phyloP scores from a whole-genome alignment of 2,888 invertebrate genomes.

The Pasiphila rectangulata region DNA sequence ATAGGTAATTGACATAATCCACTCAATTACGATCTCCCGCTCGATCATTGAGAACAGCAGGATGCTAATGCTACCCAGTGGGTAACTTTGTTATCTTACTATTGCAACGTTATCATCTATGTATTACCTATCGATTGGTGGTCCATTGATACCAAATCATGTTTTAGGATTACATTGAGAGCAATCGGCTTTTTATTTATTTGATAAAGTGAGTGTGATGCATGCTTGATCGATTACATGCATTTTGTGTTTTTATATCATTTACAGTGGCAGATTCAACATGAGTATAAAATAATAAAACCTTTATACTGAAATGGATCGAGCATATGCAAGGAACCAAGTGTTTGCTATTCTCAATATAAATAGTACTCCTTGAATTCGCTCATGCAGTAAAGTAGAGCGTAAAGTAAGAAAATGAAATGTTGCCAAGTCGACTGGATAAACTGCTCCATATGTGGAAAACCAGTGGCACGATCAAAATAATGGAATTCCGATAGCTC shows the following conservation, averaged over 20 bases:
- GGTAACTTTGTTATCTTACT: constrained; percentile 1
- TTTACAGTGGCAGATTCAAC: no score
- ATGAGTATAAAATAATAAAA: no score
- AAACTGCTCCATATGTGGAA: constrained; percentile 30
- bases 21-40: constrained; percentile 1
- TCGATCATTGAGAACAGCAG: neutral
- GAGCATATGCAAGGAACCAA: neutral
- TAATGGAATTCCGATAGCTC: constrained; percentile 32
- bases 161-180: constrained; percentile 54
- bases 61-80: neutral
- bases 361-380: constrained; percentile 1
- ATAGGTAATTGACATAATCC: neutral
- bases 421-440: constrained; percentile 24
- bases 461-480: constrained; percentile 24
- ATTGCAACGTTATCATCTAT: constrained; percentile 21
- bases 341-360: neutral
- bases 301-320: neutral
- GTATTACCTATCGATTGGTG: constrained; percentile 32
- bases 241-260: constrained; percentile 9
- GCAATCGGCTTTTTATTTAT: constrained; percentile 60
- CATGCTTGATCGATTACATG: constrained; percentile 53
- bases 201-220: constrained; percentile 56
- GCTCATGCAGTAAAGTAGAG: constrained; percentile 2
- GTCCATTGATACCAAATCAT: constrained; percentile 30
- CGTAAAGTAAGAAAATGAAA: constrained; percentile 12